Base-by-base conservation (phyloP, 1,140 invertebrate species). In the Dendrolimus punctatus region DNA sequence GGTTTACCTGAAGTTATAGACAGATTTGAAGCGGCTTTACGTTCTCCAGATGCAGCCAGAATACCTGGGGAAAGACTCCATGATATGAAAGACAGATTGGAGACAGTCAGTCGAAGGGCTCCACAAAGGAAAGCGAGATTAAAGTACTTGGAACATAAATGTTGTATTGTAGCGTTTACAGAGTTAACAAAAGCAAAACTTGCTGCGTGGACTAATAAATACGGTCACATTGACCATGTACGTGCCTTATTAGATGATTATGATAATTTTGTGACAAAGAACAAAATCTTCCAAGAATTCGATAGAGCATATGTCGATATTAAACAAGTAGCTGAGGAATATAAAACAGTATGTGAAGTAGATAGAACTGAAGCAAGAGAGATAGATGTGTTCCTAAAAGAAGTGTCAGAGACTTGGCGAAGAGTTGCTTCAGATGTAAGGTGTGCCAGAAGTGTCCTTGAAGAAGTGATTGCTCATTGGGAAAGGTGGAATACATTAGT, bases 251-350 rank as follows among this genome's bases (percentile, higher is more conserved):
- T 98, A 62, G 92, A 95, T 60, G 95, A 98, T 70, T 98, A 98
- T 73, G 91, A 94, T 62, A 95, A 95, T 88, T 97, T 96, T 87
- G 96, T 98, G 8, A 95, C 95, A 4, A 91, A 92, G 64, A 96
- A 96, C 83, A 93, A 95, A 79, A 95, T 98, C 66, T 97, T 98
- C 87, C 94, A 97, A 80, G 95, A 96, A 85, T 98, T 98, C 85
- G 95, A 97, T 71, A 95, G 95, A 88, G 95, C 95, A 10, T 97
- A 93, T 71, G 87, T 94, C 57, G 95, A 98, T 71, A 96, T 97
- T 91, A 95, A 97, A 82, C 93, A 95, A 72, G 94, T 96, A 45
- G 93, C 95, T 40, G 95, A 97, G 45, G 95, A 95, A 68, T 98
- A 96, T 72, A 97, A 96, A 87, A 91, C 91, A 64, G 94, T 96